Percentiles rank a stretch among this genome's conserved stretches.
phyloP scores from a whole-genome alignment of 2,888 invertebrate species.

The Dryobotodes eremita region DNA sequence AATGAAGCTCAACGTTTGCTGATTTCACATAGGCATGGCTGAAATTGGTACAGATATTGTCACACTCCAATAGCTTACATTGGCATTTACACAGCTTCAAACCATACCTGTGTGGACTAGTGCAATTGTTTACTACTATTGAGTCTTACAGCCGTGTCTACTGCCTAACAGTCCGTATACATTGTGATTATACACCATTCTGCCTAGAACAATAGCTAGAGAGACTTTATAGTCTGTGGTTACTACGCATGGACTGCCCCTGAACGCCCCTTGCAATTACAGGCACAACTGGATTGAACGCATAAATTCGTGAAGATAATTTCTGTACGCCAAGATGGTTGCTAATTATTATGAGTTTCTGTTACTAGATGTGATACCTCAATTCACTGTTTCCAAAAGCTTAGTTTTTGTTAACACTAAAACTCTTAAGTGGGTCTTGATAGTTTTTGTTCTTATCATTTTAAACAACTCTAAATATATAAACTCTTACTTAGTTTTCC shows the following conservation, averaged over 20 bases:
- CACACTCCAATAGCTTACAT: background rate
- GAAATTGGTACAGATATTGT: background rate
- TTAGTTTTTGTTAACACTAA: background rate
- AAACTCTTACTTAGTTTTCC: too few species aligned
- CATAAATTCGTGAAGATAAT: slow-evolving; percentile 5
- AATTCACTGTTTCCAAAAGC: background rate
- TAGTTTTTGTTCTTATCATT: too few species aligned
- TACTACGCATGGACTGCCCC: background rate
- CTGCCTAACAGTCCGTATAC: background rate
- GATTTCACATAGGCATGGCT: background rate
- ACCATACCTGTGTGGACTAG: background rate
- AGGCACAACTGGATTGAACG: slow-evolving; percentile 2
- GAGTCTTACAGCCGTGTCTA: background rate
- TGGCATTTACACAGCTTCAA: background rate
- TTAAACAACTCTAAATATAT: too few species aligned
- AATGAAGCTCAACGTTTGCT: background rate
- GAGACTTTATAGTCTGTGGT: slow-evolving; percentile 27
- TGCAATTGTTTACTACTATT: background rate
- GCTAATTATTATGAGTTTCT: background rate
- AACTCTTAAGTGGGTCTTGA: too few species aligned
- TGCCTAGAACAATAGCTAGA: slow-evolving; percentile 18
- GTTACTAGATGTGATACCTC: background rate
- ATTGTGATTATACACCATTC: slow-evolving; percentile 1
- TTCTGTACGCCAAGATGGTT: background rate
- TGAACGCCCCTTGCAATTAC: slow-evolving; percentile 21